Conservation (phyloP, 2,888 invertebrate species). For the Gerris lacustris region DNA sequence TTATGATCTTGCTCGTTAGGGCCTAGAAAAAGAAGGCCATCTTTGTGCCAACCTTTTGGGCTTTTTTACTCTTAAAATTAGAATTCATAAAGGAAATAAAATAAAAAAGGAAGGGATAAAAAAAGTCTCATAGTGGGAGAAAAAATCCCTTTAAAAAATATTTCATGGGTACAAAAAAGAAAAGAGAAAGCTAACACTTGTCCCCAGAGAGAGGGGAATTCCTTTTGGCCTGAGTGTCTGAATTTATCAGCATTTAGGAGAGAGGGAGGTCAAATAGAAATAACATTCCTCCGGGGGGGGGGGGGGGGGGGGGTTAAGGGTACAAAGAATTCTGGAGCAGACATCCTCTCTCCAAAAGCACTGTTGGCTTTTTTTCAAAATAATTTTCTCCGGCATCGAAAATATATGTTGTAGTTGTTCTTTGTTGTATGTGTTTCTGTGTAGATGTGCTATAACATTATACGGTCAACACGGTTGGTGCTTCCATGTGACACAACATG, state of each 20-base stretch:
- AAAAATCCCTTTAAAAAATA: background rate
- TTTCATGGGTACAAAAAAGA: background rate
- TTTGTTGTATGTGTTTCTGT: background rate
- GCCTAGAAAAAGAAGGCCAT: no score
- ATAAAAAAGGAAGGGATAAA: no score
- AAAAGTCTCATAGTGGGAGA: no score
- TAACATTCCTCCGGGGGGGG: background rate
- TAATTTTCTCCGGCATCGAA: background rate
- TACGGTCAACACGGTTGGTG: background rate
- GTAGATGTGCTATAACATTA: background rate
- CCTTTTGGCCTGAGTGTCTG: background rate
- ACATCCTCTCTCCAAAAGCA: background rate
- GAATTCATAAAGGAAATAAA: no score
- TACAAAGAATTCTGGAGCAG: background rate
- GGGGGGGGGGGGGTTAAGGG: no score
- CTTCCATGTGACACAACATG: background rate
- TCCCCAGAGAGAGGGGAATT: background rate
- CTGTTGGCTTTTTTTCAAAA: background rate
- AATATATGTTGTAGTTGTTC: background rate
- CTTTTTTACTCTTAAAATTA: no score
- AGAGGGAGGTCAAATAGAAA: background rate
- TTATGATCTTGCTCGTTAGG: no score
- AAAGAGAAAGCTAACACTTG: background rate
- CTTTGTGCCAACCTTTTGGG: no score
- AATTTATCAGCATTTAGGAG: conserved; percentile 5